Conservation (phyloP, 2,888 invertebrate species). For the Catonia carolina region DNA sequence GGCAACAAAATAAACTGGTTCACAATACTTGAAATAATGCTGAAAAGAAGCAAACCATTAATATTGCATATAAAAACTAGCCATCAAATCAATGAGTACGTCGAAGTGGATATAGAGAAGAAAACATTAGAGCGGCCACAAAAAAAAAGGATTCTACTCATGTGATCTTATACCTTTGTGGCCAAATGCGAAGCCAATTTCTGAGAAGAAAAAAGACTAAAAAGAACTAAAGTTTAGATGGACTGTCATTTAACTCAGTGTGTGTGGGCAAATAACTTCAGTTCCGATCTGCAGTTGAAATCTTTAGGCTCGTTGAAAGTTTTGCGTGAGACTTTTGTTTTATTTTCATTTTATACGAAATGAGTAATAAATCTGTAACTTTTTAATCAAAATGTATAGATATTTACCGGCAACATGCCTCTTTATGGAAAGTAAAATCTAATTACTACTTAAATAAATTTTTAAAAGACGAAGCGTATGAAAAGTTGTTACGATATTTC, state of each 20-base stretch:
- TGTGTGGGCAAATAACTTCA: too few species aligned
- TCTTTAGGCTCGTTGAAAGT: too few species aligned
- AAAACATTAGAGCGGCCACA: not conserved
- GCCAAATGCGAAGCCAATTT: constrained; percentile 2
- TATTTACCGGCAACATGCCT: too few species aligned
- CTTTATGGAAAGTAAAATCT: too few species aligned
- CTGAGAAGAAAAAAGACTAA: not conserved
- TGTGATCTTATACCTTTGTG: constrained; percentile 1
- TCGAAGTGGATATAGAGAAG: not conserved
- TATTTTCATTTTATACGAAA: too few species aligned
- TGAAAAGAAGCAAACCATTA: not conserved
- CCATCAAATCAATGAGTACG: not conserved
- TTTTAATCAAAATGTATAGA: too few species aligned
- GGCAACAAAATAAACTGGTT: constrained; percentile 1
- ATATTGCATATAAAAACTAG: not conserved
- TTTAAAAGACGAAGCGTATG: too few species aligned
- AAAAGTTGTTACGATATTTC: too few species aligned
- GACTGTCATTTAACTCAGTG: too few species aligned
- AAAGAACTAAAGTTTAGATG: not conserved
- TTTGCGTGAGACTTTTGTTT: too few species aligned
- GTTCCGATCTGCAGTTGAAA: too few species aligned
- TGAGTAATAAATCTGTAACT: not conserved
- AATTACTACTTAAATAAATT: too few species aligned
- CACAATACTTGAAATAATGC: not conserved
- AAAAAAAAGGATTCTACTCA: not conserved